phyloP scores from a whole-genome alignment of 2,113 vertebrate genomes.

The Callionymus lyra region DNA sequence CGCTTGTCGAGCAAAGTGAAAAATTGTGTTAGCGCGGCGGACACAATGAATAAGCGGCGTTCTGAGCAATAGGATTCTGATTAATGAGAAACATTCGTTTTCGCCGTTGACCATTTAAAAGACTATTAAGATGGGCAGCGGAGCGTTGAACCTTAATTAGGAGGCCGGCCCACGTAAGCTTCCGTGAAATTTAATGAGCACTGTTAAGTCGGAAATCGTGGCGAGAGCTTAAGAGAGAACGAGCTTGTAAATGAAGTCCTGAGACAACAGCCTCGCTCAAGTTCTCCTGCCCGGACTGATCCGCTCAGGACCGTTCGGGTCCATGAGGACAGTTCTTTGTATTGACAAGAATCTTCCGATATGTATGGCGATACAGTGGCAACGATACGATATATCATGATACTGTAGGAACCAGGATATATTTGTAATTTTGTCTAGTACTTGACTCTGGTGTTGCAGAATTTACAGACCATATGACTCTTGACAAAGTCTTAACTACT shows the following conservation, averaged over 20 bases:
- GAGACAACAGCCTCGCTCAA: slow-evolving; percentile 31
- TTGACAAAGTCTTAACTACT: no score
- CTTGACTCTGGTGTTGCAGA: no score
- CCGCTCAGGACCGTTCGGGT: no score
- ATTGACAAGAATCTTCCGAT: no score
- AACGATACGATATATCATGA: no score
- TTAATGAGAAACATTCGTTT: slow-evolving; percentile 65
- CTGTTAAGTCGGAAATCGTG: slow-evolving; percentile 34
- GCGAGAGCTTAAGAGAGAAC: slow-evolving; percentile 31
- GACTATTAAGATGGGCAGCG: slow-evolving; percentile 63
- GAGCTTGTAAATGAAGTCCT: slow-evolving; percentile 35
- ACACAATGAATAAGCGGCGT: slow-evolving; percentile 24
- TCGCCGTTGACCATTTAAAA: slow-evolving; percentile 62
- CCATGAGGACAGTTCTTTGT: no score
- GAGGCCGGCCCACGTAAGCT: slow-evolving; percentile 53
- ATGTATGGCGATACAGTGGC: no score
- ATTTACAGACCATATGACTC: no score
- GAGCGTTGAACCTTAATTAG: slow-evolving; percentile 65
- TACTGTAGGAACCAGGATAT: no score
- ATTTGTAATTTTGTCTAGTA: no score
- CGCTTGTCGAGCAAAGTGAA: slow-evolving; percentile 11
- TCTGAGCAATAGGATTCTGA: slow-evolving; percentile 47
- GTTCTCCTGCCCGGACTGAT: slow-evolving; percentile 9
- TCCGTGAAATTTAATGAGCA: slow-evolving; percentile 67
- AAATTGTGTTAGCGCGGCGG: slow-evolving; percentile 6